phyloP scores from a whole-genome alignment of 1,140 invertebrate genomes.

The Paraescarpia echinospica region DNA sequence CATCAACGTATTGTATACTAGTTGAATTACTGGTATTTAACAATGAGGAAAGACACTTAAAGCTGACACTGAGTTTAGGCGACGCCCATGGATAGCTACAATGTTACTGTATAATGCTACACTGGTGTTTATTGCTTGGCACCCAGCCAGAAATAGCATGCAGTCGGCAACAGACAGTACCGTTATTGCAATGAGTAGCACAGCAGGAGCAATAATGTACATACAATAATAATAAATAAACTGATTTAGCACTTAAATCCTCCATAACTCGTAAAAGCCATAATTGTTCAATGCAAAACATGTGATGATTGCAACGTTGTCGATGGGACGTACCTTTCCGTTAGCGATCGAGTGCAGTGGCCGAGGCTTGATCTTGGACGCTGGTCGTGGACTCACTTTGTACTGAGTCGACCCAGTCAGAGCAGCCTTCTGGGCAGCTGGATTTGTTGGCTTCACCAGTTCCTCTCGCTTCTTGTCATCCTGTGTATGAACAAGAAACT shows the following conservation, averaged over 20 bases:
- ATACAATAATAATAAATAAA: background rate
- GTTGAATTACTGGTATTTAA: slow-evolving; percentile 35
- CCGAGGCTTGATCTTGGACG: slow-evolving; percentile 66
- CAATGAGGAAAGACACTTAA: background rate
- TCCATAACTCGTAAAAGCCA: background rate
- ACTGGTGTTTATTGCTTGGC: too few relatives aligned
- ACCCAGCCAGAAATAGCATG: too few relatives aligned
- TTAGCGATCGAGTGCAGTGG: slow-evolving; percentile 29
- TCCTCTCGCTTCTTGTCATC: slow-evolving; percentile 69
- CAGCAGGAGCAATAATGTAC: background rate
- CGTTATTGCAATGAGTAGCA: too few relatives aligned
- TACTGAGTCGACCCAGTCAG: slow-evolving; percentile 63
- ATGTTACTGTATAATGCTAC: too few relatives aligned
- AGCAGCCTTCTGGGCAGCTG: slow-evolving; percentile 67
- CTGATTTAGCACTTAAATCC: background rate
- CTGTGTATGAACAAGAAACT: slow-evolving; percentile 56
- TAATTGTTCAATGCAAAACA: too few relatives aligned
- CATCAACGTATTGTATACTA: slow-evolving; percentile 30
- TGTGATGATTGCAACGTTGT: too few relatives aligned
- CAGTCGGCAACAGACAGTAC: too few relatives aligned
- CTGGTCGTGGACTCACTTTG: slow-evolving; percentile 68
- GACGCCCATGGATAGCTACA: too few relatives aligned
- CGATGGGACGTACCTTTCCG: slow-evolving; percentile 15
- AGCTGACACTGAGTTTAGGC: too few relatives aligned
- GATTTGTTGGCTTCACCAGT: slow-evolving; percentile 73